Percentiles rank a stretch among this genome's conserved stretches.
phyloP scores from a whole-genome alignment of 30 jellyfish, hydroid and myxozoan species.

The Cassiopea andromeda region DNA sequence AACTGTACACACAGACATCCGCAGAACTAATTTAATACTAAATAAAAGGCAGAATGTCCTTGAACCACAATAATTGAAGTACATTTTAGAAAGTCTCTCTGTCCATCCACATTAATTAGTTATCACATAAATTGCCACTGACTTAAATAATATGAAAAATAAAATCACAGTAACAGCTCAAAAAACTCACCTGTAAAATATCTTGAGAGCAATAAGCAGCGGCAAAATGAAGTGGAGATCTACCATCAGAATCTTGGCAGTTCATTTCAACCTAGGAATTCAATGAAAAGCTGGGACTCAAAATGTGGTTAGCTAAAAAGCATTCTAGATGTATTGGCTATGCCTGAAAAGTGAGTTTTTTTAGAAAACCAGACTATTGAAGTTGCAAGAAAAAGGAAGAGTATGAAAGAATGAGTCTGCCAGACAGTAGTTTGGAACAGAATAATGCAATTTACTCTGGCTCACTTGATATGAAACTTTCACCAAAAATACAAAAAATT shows the following conservation, averaged over 20 bases:
- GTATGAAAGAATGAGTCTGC: too few relatives aligned
- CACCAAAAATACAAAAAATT: too few relatives aligned
- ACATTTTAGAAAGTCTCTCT: background rate
- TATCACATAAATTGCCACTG: background rate
- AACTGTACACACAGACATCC: background rate
- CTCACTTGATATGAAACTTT: too few relatives aligned
- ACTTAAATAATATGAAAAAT: background rate
- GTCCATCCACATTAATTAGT: background rate
- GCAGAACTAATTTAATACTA: background rate
- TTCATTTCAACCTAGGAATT: constrained; percentile 63
- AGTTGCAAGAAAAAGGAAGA: too few relatives aligned
- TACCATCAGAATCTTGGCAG: constrained; percentile 82
- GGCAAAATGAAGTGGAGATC: constrained; percentile 87
- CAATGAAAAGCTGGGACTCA: background rate
- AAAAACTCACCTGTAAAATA: constrained; percentile 53
- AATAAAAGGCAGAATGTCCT: background rate
- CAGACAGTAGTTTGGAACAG: too few relatives aligned
- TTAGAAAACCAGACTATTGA: too few relatives aligned
- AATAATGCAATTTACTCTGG: too few relatives aligned
- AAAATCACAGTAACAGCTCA: background rate
- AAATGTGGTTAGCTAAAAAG: background rate
- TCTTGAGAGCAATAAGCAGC: constrained; percentile 69
- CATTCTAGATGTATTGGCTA: too few relatives aligned
- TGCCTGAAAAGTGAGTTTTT: too few relatives aligned
- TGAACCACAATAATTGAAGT: background rate